Evolutionary conservation across 2,113 vertebrate species (phyloP).

Genomic region (Brachirus orientalis): DNA sequence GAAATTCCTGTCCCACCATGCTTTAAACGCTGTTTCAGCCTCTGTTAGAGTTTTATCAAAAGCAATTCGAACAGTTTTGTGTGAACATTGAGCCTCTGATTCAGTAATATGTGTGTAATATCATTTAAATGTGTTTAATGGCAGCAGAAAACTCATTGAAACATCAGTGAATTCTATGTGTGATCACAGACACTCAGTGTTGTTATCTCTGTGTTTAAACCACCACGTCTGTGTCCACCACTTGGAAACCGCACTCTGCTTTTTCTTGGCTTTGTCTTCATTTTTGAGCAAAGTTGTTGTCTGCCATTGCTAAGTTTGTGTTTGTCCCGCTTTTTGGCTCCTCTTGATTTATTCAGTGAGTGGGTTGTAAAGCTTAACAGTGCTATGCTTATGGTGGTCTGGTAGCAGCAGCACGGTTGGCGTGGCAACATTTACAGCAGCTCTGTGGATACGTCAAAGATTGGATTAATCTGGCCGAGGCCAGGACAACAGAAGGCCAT

Average conservation of each 20-base stretch:
- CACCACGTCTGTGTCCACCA: slow-evolving; percentile 3
- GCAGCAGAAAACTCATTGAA: not conserved
- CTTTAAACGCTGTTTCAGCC: not conserved
- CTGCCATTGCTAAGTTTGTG: slow-evolving; percentile 21
- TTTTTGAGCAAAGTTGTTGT: not conserved
- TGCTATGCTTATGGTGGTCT: slow-evolving; percentile 50
- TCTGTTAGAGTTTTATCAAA: slow-evolving; percentile 1
- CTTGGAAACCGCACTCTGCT: not conserved
- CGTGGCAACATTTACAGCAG: slow-evolving; percentile 31
- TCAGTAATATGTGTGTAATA: not conserved
- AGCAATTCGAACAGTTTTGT: too few species aligned
- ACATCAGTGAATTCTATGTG: not conserved
- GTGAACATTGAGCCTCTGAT: not conserved
- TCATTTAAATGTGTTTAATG: slow-evolving; percentile 3
- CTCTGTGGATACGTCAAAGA: slow-evolving; percentile 42
- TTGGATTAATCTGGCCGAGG: slow-evolving; percentile 54
- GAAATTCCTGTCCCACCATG: not conserved
- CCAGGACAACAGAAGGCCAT: slow-evolving; percentile 60
- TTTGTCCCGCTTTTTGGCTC: slow-evolving; percentile 36
- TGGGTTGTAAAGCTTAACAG: slow-evolving; percentile 17
- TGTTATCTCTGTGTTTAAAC: slow-evolving; percentile 14
- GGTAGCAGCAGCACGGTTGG: slow-evolving; percentile 32
- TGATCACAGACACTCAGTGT: not conserved
- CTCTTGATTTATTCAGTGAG: slow-evolving; percentile 31
- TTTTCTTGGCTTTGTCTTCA: not conserved